Evolutionary conservation across 2,797 vertebrate genomes (phyloP).

Genomic region (Synanceia verrucosa): DNA sequence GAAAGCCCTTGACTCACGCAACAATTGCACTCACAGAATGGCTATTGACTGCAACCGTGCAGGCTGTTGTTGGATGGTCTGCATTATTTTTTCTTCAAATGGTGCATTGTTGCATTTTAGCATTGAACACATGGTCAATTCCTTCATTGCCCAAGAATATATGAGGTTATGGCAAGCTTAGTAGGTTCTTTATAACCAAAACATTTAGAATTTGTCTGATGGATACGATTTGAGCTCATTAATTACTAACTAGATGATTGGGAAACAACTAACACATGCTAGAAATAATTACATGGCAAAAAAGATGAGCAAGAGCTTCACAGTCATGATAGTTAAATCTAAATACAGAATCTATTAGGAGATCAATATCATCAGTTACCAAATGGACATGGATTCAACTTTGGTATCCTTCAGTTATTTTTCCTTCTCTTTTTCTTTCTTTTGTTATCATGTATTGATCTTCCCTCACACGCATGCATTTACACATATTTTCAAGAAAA

Average conservation of each 20-base stretch:
- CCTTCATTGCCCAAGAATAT: constrained; percentile 7
- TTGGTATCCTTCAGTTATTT: not conserved
- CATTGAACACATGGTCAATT: constrained; percentile 15
- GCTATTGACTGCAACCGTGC: not conserved
- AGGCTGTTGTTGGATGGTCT: constrained; percentile 1
- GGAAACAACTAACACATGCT: constrained; percentile 10
- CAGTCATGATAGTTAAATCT: not conserved
- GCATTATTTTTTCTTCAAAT: constrained; percentile 40
- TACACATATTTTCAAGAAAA: not conserved
- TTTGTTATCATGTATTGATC: not conserved
- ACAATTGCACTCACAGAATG: constrained; percentile 10
- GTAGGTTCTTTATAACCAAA: constrained; percentile 17
- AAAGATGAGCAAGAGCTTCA: constrained; percentile 16
- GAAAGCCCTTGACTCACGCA: not conserved
- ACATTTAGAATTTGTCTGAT: constrained; percentile 20
- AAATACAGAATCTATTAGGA: not conserved
- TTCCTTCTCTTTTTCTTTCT: not conserved
- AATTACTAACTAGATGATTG: constrained; percentile 33
- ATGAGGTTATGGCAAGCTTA: constrained; percentile 1
- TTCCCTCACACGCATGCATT: not conserved
- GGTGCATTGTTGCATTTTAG: constrained; percentile 19
- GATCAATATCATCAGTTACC: not conserved
- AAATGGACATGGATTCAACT: constrained; percentile 1
- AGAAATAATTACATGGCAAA: constrained; percentile 28
- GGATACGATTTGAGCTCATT: constrained; percentile 20